Conservation (phyloP, 2,797 vertebrate species). For the Knipowitschia caucasica region DNA sequence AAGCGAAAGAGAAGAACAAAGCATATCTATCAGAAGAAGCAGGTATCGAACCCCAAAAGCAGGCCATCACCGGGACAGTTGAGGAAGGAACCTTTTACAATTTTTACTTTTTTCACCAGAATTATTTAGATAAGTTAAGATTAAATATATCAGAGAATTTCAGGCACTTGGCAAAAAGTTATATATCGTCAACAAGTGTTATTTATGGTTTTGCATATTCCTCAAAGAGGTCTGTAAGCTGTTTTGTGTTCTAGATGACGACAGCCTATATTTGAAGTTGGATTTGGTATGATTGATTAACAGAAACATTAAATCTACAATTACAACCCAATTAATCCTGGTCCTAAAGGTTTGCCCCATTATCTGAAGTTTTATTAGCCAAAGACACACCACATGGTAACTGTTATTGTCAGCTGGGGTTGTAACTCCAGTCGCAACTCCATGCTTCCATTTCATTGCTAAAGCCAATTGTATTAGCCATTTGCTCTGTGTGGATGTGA, state of each 20-base stretch:
- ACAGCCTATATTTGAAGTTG: neutral
- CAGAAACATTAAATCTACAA: neutral
- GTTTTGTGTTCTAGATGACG: neutral
- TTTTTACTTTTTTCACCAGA: no score
- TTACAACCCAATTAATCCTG: neutral
- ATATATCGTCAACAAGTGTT: no score
- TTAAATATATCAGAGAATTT: no score
- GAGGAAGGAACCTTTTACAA: no score
- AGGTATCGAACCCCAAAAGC: no score
- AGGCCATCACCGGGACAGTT: no score
- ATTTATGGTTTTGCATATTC: no score
- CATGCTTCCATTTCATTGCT: slow-evolving; percentile 36
- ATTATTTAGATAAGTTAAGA: no score
- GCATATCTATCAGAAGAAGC: no score
- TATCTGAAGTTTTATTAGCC: neutral
- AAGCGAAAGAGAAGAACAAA: no score
- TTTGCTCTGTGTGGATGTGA: slow-evolving; percentile 21
- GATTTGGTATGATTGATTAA: neutral
- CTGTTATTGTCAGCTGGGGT: slow-evolving; percentile 1
- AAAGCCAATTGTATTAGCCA: slow-evolving; percentile 27
- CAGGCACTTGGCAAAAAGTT: no score
- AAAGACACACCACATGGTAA: slow-evolving; percentile 51
- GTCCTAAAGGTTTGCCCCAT: neutral
- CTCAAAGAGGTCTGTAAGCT: neutral
- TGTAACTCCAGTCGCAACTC: slow-evolving; percentile 8